A percentile compares a stretch with the other conserved stretches of the same genome.
These are phyloP conservation scores for Mesochorus sp. DNA, from an alignment of 2,888 invertebrate genomes.

Conservation along the genomic window DNA sequence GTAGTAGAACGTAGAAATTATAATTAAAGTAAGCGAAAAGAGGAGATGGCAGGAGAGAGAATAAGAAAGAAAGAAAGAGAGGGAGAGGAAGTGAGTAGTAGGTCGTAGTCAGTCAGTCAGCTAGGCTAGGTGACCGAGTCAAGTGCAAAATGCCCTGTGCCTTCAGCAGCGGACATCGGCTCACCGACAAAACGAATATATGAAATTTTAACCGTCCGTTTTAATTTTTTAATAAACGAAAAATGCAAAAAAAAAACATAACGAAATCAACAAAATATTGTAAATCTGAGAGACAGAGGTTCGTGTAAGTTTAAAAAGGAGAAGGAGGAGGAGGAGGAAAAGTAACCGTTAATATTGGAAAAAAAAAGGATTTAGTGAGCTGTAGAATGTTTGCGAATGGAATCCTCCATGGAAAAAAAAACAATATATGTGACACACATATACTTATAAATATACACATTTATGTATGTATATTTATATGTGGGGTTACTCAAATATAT, in stretches of 20 bases:
- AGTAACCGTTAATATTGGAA: too few species aligned
- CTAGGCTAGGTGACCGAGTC: slow-evolving; percentile 82
- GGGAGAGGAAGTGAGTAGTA: not conserved
- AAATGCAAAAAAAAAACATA: slow-evolving; percentile 48
- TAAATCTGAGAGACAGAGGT: slow-evolving; percentile 73
- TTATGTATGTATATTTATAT: too few species aligned
- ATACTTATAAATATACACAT: too few species aligned
- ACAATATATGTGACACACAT: too few species aligned
- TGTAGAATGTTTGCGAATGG: too few species aligned
- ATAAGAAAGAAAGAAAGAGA: slow-evolving; percentile 32
- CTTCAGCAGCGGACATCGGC: slow-evolving; percentile 82
- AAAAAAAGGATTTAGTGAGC: too few species aligned
- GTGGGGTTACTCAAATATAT: too few species aligned
- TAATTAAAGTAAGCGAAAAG: slow-evolving; percentile 72
- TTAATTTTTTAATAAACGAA: slow-evolving; percentile 66
- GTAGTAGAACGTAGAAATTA: slow-evolving; percentile 64
- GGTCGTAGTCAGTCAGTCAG: slow-evolving; percentile 71
- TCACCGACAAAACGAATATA: slow-evolving; percentile 78
- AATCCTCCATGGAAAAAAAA: too few species aligned
- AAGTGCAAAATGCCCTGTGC: slow-evolving; percentile 82
- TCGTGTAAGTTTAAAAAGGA: slow-evolving; percentile 65
- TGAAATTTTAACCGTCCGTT: slow-evolving; percentile 74
- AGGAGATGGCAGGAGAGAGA: slow-evolving; percentile 64
- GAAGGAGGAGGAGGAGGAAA: too few species aligned
- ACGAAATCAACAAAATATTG: slow-evolving; percentile 67